Evolutionary conservation across 2,888 invertebrate species (phyloP), one percentile per base, ranked within the genome.

Genomic region (Chalcis sispes): DNA sequence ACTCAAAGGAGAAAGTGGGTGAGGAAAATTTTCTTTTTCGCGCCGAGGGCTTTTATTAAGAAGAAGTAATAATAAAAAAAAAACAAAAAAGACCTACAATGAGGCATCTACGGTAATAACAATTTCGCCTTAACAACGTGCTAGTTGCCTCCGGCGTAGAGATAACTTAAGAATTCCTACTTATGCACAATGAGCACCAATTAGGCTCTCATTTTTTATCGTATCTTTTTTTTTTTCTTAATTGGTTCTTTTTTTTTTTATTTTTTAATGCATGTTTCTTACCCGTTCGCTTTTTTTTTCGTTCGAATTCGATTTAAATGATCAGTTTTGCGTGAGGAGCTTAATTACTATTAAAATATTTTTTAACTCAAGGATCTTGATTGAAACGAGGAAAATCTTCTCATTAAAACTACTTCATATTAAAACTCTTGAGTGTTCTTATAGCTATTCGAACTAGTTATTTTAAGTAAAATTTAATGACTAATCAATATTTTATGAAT

Each of bases 151-250:
- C 15, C 13, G 15, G 42, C 15, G 42, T 7, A 4, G 40, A 10
- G 67, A 32, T 2, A 15, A 20, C 15, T 32, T 1, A 52, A 20
- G 23, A 64, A 18, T 18, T 46, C 15, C 40, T 56, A 20, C 56
- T 54, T 62, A 46, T 20, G 29, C 36, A n/a, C 29, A 20, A 25
- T 29, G 46, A 52, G 40, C 46, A 52, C 65, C 65, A 75, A 71
- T 71, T 71, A 75, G 65, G 75, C 42, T 59, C 23, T 42, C 58
- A 71, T 71, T 71, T 71, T 40, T 69, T 29, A 3, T 29, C 32
- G 42, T 13, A 42, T 5, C 8, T 32, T 42, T 15, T 42, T 42
- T 42, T 42, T 13, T 13, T 15, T 4, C 15, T 4, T 42, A 13
- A n/a, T n/a, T n/a, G n/a, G n/a, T n/a, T 42, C 15, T 42, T 15